Evolutionary conservation across 2,888 invertebrate genomes (phyloP).

Genomic region (Girardia tigrina): DNA sequence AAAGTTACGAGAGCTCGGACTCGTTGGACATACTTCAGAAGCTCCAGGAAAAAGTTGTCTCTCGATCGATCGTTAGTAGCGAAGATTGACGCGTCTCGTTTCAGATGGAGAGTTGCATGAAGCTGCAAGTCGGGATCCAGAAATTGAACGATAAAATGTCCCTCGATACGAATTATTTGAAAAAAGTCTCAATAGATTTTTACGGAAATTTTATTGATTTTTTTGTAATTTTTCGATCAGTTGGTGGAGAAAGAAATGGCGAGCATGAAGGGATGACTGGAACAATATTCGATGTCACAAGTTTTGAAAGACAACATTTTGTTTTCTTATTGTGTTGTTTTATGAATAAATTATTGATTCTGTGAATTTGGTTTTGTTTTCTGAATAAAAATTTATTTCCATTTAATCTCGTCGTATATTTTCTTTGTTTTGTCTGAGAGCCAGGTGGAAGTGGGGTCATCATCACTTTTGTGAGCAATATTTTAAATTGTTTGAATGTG

Average conservation of each 20-base stretch:
- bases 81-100: background rate
- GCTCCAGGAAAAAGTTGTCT: background rate
- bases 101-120: background rate
- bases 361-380: too few species aligned
- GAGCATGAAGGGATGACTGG: background rate
- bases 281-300: background rate
- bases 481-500: too few species aligned
- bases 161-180: background rate
- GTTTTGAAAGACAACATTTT: background rate
- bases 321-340: background rate
- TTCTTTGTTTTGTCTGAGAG: too few species aligned
- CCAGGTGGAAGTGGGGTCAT: too few species aligned
- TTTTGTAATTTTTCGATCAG: background rate
- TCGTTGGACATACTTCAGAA: background rate
- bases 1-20: background rate
- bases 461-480: too few species aligned
- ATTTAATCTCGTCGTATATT: too few species aligned
- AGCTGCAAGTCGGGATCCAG: background rate
- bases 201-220: background rate
- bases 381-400: too few species aligned
- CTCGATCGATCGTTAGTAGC: background rate
- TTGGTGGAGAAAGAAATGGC: conserved; percentile 10
- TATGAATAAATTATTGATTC: conserved; percentile 16
- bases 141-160: conserved; percentile 14
- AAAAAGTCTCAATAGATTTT: background rate